Base-by-base conservation (phyloP, 2,888 invertebrate species). In the Hartigia nigra region DNA sequence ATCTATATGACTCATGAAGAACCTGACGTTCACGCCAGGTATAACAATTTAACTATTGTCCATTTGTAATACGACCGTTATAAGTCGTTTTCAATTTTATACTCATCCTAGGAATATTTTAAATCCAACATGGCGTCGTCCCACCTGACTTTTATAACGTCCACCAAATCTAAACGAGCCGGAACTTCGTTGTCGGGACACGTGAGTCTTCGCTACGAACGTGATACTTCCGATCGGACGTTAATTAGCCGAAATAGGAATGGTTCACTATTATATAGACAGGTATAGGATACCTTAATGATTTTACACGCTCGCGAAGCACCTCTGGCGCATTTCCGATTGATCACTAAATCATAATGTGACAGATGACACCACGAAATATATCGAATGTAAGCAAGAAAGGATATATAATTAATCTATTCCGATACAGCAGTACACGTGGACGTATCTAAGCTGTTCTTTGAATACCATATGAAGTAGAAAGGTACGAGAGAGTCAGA, bases 391-490 rank as follows among this genome's bases (percentile, higher is more conserved):
- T 55, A 55, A 55, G 23, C 55, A 55, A 55, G 23, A 9, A 55
- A 55, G 55, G 55, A 9, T 55, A 55, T 55, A 23, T 23, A 23
- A 23, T 23, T 9, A 55, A 23, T 23, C 23, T 55, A 55, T 55
- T 55, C 55, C 23, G 55, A 55, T 23, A 55, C 55, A 23, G 23
- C 23, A 23, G 23, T 2, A 55, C 55, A 23, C 23, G 55, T 55
- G 55, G 23, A 55, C 55, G 82, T 82, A 82, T 81, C 80, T 78
- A 75, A 78, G 81, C 75, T 78, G 81, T 79, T 79, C 76, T 35
- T 74, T 80, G 84, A 86, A 86, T 84, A 82, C 83, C 82, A 81
- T 84, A 85, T 85, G 82, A 86, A 84, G 79, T 81, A 79, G 75
- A 75, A 75, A 75, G 55, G 55, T 55, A 23, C n/a, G 75, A 55